Evolutionary conservation across 2,888 invertebrate species (phyloP).

Genomic region (Amiota minor): DNA sequence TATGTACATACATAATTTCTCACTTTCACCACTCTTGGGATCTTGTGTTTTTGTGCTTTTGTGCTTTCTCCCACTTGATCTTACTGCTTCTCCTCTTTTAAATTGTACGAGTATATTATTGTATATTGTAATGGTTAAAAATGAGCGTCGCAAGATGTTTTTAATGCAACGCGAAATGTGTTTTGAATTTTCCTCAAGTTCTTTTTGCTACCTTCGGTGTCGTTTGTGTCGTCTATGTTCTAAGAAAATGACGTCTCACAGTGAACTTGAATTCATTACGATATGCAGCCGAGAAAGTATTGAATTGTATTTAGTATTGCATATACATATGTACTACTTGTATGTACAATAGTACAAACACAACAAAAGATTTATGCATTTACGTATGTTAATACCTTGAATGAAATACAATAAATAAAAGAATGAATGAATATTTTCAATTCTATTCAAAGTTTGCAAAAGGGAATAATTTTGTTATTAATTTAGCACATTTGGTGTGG

Average conservation of each 20-base stretch:
- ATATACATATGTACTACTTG: not conserved
- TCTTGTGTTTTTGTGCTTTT: no score
- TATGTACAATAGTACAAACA: not conserved
- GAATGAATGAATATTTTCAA: no score
- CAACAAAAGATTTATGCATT: not conserved
- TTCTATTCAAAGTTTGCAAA: no score
- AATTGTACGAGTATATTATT: not conserved
- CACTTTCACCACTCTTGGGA: not conserved
- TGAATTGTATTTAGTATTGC: not conserved
- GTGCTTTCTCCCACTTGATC: no score
- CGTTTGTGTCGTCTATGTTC: not conserved
- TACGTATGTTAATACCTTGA: no score
- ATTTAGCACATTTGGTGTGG: no score
- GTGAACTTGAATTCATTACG: not conserved
- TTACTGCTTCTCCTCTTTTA: slow-evolving; percentile 8
- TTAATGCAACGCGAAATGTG: slow-evolving; percentile 5
- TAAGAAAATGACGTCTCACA: slow-evolving; percentile 4
- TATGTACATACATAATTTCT: not conserved
- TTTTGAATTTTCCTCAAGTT: not conserved
- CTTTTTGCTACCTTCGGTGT: slow-evolving; percentile 1
- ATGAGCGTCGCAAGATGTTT: not conserved
- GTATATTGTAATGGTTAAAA: not conserved
- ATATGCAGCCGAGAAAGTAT: not conserved
- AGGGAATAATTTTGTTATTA: no score
- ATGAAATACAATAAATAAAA: no score